Percentiles rank a stretch among this genome's conserved stretches.
Conservation (phyloP, 2,888 invertebrate genomes). For the Lasioglossum calceatum region DNA sequence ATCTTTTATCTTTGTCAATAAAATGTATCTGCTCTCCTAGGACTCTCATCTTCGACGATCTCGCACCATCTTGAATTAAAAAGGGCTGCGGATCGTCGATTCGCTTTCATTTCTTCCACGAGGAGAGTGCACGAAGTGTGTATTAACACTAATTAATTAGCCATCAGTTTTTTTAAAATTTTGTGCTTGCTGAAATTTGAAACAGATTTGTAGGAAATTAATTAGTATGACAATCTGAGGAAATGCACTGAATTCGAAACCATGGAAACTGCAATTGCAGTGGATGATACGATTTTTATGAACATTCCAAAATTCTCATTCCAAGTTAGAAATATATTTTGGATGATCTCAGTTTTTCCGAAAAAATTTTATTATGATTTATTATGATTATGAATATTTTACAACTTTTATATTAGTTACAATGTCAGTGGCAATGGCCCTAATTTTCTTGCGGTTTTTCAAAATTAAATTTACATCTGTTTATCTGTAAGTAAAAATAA, state of each 20-base stretch:
- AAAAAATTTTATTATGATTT: background rate
- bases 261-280: too few species aligned
- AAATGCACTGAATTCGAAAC: background rate
- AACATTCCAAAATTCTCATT: background rate
- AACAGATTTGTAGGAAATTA: background rate
- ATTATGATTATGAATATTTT: background rate
- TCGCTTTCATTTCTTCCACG: constrained; percentile 7
- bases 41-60: constrained; percentile 45
- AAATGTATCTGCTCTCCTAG: constrained; percentile 72
- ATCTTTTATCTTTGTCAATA: constrained; percentile 73
- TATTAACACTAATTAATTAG: background rate
- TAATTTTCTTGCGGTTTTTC: background rate
- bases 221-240: background rate
- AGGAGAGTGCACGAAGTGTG: background rate
- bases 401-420: background rate
- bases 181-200: background rate
- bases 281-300: background rate
- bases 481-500: background rate
- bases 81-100: background rate
- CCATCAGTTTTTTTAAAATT: background rate
- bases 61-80: background rate
- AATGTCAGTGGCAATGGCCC: background rate
- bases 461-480: background rate
- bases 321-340: background rate
- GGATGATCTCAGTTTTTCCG: background rate